Percentiles rank a stretch among this genome's conserved stretches.
Conservation (phyloP, 2,888 invertebrate genomes). For the Drosophila meridiana region DNA sequence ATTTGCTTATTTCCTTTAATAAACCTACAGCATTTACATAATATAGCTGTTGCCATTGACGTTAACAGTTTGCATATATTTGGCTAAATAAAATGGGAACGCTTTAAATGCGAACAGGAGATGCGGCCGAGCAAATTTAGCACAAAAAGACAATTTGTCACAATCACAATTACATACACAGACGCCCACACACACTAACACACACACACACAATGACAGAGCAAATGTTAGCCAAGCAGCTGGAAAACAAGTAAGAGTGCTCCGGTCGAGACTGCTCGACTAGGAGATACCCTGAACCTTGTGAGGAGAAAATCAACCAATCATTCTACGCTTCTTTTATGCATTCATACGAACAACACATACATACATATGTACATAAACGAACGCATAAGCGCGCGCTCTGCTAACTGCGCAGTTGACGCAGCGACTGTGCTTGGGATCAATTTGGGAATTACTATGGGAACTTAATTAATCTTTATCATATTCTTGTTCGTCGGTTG, state of each 20-base stretch:
- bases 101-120: constrained; percentile 35
- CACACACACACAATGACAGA: constrained; percentile 59
- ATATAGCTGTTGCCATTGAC: constrained; percentile 35
- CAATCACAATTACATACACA: constrained; percentile 75
- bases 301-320: too few relatives aligned
- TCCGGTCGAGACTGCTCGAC: too few relatives aligned
- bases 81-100: constrained; percentile 33
- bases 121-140: constrained; percentile 30
- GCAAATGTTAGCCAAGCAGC: constrained; percentile 70
- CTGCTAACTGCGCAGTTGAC: too few relatives aligned
- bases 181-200: constrained; percentile 49
- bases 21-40: constrained; percentile 38
- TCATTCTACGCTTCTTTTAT: too few relatives aligned
- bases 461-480: too few relatives aligned
- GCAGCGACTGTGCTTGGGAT: too few relatives aligned
- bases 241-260: constrained; percentile 54
- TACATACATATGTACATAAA: too few relatives aligned
- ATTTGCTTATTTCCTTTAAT: background rate
- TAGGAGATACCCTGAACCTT: too few relatives aligned
- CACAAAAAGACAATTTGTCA: constrained; percentile 71
- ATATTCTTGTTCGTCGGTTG: too few relatives aligned
- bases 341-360: too few relatives aligned
- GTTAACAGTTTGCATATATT: constrained; percentile 49
- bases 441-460: too few relatives aligned
- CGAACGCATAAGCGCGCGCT: too few relatives aligned